Conservation (phyloP, 2,797 vertebrate species). For the Sebastes trivittatus region DNA sequence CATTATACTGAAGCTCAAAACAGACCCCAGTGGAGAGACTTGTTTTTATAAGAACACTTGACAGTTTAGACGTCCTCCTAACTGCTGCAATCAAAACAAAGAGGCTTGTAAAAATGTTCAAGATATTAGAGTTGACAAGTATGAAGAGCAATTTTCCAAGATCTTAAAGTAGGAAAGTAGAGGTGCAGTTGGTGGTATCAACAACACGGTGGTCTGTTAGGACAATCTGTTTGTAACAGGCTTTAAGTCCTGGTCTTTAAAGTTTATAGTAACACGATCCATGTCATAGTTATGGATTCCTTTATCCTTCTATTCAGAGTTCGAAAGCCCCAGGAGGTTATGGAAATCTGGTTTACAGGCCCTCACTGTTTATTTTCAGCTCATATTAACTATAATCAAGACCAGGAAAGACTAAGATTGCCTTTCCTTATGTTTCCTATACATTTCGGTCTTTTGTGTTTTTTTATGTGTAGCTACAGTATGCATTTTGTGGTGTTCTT, state of each 20-base stretch:
- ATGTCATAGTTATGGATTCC: slow-evolving; percentile 46
- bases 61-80: background rate
- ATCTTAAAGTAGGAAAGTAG: background rate
- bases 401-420: slow-evolving; percentile 35
- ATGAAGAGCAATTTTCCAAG: slow-evolving; percentile 25
- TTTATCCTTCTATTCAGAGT: slow-evolving; percentile 41
- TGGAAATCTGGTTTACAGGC: slow-evolving; percentile 52
- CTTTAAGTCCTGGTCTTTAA: slow-evolving; percentile 33
- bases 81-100: slow-evolving; percentile 38
- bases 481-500: slow-evolving; percentile 29
- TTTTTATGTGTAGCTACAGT: slow-evolving; percentile 4
- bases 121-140: slow-evolving; percentile 36
- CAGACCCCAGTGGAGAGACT: background rate
- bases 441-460: slow-evolving; percentile 8
- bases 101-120: slow-evolving; percentile 25
- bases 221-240: slow-evolving; percentile 25
- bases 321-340: slow-evolving; percentile 55
- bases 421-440: slow-evolving; percentile 15
- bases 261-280: slow-evolving; percentile 56
- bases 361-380: slow-evolving; percentile 56
- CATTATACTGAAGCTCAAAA: slow-evolving; percentile 13
- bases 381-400: slow-evolving; percentile 61
- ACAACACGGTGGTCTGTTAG: slow-evolving; percentile 43
- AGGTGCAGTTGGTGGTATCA: slow-evolving; percentile 18
- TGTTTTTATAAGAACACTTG: slow-evolving; percentile 26